Evolutionary conservation across 2,797 vertebrate species (phyloP), one percentile per base, ranked within the genome.

Genomic region (Nyctibius grandis): DNA sequence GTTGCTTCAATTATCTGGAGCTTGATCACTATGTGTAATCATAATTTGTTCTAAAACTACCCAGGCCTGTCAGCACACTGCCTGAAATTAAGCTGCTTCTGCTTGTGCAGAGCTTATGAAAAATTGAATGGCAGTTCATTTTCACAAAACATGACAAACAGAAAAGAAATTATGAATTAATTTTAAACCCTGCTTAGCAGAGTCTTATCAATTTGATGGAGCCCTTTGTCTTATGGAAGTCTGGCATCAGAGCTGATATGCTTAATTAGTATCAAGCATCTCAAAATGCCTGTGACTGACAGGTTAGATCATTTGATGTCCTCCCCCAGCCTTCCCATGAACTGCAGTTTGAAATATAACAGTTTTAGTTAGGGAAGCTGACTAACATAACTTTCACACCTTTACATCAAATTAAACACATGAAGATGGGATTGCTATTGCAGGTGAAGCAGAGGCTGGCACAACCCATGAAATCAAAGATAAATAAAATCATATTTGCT

Each of bases 71-170:
- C 97, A 97, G 96, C 97, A 95, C 87, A 93, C 83, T 89, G 92
- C 95, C 97, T 98, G 98, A 98, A 98, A 99, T 98, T 89, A 95
- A 97, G 95, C 89, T 85, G n/a, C 92, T 96, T 94, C 95, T 96
- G 93, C 96, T 92, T 97, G 70, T 93, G 79, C 94, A 85, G 96
- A 92, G 94, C 93, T 98, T 97, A 98, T 97, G 97, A 97, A 97
- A 98, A 97, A 97, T 95, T 98, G 97, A 98, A 97, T 98, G 98
- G 97, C 98, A 98, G 98, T 97, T 98, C 95, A 98, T 98, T 98
- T 98, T 96, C 97, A 97, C 96, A 96, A 98, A 98, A 98, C 96
- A 98, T 97, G 97, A 98, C 97, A 98, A 97, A 98, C 98, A 98
- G 96, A 97, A 97, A 97, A 95, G 96, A 98, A 98, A 98, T 98